Percentiles rank a stretch among this genome's conserved stretches.
phyloP scores from a whole-genome alignment of 2,888 invertebrate genomes.

The Cosmorhoe ocellata region DNA sequence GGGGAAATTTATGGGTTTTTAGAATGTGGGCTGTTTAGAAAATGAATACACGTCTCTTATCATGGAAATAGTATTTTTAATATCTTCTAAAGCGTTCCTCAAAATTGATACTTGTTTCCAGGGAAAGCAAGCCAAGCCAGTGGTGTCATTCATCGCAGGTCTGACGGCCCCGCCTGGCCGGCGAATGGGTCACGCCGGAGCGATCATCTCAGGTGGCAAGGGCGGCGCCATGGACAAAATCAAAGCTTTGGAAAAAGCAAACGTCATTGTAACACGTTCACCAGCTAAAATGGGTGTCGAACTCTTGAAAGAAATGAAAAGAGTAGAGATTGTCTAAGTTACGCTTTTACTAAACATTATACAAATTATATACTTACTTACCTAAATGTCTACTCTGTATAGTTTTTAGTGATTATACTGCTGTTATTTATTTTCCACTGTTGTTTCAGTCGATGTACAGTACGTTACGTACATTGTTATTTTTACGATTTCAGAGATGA shows the following conservation, averaged over 20 bases:
- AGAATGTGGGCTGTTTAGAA: too few species aligned
- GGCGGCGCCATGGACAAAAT: conserved; percentile 99
- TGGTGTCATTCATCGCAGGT: conserved; percentile 99
- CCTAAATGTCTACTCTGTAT: conserved; percentile 60
- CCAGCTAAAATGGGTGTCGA: conserved; percentile 98
- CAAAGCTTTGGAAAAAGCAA: conserved; percentile 95
- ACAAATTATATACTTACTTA: conserved; percentile 42
- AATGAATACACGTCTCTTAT: too few species aligned
- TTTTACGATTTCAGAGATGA: conserved; percentile 29
- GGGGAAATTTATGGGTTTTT: too few species aligned
- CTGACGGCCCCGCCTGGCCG: conserved; percentile 98
- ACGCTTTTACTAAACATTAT: conserved; percentile 33
- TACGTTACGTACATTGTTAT: conserved; percentile 27
- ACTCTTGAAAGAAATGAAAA: conserved; percentile 94
- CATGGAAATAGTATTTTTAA: too few species aligned
- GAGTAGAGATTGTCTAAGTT: conserved; percentile 84
- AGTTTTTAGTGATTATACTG: conserved; percentile 65
- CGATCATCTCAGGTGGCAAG: conserved; percentile 99
- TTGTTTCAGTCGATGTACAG: conserved; percentile 46
- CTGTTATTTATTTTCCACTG: conserved; percentile 66
- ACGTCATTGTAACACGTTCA: conserved; percentile 96
- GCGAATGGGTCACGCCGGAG: conserved; percentile 99
- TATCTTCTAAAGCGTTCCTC: neutral
- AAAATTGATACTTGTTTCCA: conserved; percentile 55
- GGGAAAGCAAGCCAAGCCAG: conserved; percentile 96